phyloP scores from a whole-genome alignment of 2,888 invertebrate genomes.

The Fragum sueziense region DNA sequence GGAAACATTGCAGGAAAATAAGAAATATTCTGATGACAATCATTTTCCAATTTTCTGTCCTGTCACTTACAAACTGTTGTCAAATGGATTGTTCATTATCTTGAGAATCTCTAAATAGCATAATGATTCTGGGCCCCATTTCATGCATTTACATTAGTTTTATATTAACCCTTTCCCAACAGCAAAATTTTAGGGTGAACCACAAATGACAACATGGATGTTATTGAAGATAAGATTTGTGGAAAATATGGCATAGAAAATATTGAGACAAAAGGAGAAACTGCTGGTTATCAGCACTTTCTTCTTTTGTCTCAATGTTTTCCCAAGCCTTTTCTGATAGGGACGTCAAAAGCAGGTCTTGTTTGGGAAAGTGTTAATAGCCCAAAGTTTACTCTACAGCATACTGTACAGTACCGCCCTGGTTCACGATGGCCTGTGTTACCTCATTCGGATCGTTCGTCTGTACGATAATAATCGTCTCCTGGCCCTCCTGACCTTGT shows the following conservation, averaged over 20 bases:
- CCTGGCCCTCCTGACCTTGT: conserved; percentile 75
- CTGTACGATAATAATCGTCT: conserved; percentile 79
- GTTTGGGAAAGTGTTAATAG: too few species aligned
- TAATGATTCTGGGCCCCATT: too few species aligned
- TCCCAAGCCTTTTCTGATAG: too few species aligned
- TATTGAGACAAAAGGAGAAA: not conserved
- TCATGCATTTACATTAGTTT: not conserved
- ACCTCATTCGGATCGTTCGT: conserved; percentile 76
- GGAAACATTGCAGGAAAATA: not conserved
- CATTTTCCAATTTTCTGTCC: not conserved
- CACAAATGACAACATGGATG: too few species aligned
- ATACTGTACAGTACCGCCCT: conserved; percentile 73
- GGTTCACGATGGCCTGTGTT: conserved; percentile 77
- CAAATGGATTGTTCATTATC: too few species aligned
- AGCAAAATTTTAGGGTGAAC: too few species aligned
- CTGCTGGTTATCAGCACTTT: not conserved
- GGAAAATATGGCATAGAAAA: not conserved
- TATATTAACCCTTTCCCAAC: not conserved
- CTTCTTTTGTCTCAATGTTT: not conserved
- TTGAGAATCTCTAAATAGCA: too few species aligned
- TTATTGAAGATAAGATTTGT: too few species aligned
- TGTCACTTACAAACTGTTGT: not conserved
- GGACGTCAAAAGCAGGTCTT: too few species aligned
- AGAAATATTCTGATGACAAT: not conserved
- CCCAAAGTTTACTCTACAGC: conserved; percentile 66